phyloP scores from a whole-genome alignment of 2,797 vertebrate genomes.

The Neoniphon sammara region DNA sequence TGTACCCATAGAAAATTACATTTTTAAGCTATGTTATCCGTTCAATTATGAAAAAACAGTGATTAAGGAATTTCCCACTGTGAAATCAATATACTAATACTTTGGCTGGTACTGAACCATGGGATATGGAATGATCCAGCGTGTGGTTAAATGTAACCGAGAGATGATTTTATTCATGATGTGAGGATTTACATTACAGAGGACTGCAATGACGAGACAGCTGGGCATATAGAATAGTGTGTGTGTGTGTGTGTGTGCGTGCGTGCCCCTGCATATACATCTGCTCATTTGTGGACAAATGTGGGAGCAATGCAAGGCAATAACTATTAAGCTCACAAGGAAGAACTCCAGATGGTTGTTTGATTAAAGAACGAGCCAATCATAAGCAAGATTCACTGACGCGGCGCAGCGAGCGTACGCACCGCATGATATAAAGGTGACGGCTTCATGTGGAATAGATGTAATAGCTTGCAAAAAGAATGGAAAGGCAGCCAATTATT shows the following conservation, averaged over 20 bases:
- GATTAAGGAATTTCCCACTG: background rate
- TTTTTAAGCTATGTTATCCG: no score
- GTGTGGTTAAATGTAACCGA: background rate
- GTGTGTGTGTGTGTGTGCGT: background rate
- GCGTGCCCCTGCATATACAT: constrained; percentile 19
- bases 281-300: constrained; percentile 45
- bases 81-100: background rate
- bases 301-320: constrained; percentile 31
- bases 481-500: constrained; percentile 55
- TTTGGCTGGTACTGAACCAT: background rate
- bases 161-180: constrained; percentile 12
- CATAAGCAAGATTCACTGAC: constrained; percentile 38
- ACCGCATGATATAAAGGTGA: constrained; percentile 22
- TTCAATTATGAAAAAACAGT: no score
- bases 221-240: background rate
- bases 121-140: background rate
- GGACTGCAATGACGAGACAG: background rate
- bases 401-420: constrained; percentile 29
- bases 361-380: constrained; percentile 54
- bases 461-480: constrained; percentile 1
- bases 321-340: constrained; percentile 47
- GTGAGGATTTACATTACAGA: background rate
- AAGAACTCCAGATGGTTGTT: constrained; percentile 60
- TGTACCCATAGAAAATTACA: no score
- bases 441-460: constrained; percentile 45